Base-by-base conservation (phyloP, 2,113 vertebrate genomes). In the Passerina amoena region DNA sequence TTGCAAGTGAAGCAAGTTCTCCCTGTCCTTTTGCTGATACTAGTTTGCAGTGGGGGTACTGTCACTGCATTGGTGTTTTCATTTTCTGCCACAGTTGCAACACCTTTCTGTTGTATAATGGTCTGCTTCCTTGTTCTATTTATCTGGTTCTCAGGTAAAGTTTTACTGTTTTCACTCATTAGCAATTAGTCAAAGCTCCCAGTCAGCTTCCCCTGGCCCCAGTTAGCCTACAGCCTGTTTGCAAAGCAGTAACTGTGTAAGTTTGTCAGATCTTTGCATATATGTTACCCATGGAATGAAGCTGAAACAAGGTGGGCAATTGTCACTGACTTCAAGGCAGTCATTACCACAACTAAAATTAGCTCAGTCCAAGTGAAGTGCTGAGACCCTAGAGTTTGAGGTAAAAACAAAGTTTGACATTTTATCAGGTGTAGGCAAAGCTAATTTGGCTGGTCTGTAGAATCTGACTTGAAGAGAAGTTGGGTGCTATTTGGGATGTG, bases 221-320 rank as follows among this genome's bases (percentile, higher is more conserved):
- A 23, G 8, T 79, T 75, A 59, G 20, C 0, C 0, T 45, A n/a
- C 1, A 63, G 10, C 14, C 30, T 56, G 22, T 42, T 82, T 45
- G 53, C n/a, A 59, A 37, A 76, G 30, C 23, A 40, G 40, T 73
- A 57, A 19, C 51, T 63, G 3, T 3, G 2, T 20, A 24, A 42
- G 25, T 60, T 76, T 79, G 22, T 50, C 33, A 86, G 35, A 56
- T 45, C 12, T 73, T 72, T 81, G 28, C 22, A 4, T 61, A 2
- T 20, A 12, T 33, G 20, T 13, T 73, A 31, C 5, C 18, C 10
- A 10, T 12, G 89, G 50, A 81, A 76, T 2, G 10, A 64, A 81
- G n/a, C 17, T 48, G 17, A 68, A 95, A 50, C 8, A 56, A 38
- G n/a, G n/a, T 56, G 17, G 28, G 27, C n/a, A 35, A 14, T 47